A percentile compares a stretch with the other conserved stretches of the same genome.
phyloP scores from a whole-genome alignment of 1,140 invertebrate genomes.

The Thaumetopoea pityocampa region DNA sequence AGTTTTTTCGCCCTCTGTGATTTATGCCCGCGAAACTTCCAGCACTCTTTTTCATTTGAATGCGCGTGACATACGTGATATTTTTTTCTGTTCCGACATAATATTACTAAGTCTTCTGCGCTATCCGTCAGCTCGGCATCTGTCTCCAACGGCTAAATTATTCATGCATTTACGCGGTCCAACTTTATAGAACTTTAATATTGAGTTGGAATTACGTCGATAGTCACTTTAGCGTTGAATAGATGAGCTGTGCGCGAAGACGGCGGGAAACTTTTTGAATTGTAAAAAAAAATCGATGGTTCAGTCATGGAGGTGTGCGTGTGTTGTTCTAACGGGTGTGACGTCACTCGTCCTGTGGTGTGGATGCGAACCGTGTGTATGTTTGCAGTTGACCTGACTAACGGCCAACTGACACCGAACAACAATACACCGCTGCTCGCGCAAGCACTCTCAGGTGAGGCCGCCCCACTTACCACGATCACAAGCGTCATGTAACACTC shows the following conservation, averaged over 20 bases:
- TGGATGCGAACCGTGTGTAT: constrained; percentile 75
- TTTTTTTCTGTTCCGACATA: constrained; percentile 69
- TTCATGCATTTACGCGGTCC: constrained; percentile 64
- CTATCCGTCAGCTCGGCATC: constrained; percentile 57
- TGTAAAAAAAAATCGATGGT: constrained; percentile 49
- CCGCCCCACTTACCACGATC: constrained; percentile 29
- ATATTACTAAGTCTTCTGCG: constrained; percentile 50
- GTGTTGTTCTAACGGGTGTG: constrained; percentile 51
- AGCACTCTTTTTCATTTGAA: constrained; percentile 74
- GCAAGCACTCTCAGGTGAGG: constrained; percentile 94
- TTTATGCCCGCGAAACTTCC: constrained; percentile 73
- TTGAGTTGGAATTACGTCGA: constrained; percentile 46
- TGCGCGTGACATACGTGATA: constrained; percentile 73
- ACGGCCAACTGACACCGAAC: constrained; percentile 94
- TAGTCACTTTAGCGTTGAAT: constrained; percentile 45
- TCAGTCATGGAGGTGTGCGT: constrained; percentile 69
- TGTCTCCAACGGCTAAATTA: constrained; percentile 62
- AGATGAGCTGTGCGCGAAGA: constrained; percentile 27
- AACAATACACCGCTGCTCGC: constrained; percentile 95
- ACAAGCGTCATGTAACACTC: constrained; percentile 22
- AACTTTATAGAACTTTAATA: constrained; percentile 53
- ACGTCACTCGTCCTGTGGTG: constrained; percentile 50
- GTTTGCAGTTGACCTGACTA: constrained; percentile 95
- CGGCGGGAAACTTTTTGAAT: constrained; percentile 17
- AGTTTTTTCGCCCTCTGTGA: constrained; percentile 74